Evolutionary conservation across 2,888 invertebrate genomes (phyloP), one percentile per base, ranked within the genome.

Genomic region (Tachina grossa): DNA sequence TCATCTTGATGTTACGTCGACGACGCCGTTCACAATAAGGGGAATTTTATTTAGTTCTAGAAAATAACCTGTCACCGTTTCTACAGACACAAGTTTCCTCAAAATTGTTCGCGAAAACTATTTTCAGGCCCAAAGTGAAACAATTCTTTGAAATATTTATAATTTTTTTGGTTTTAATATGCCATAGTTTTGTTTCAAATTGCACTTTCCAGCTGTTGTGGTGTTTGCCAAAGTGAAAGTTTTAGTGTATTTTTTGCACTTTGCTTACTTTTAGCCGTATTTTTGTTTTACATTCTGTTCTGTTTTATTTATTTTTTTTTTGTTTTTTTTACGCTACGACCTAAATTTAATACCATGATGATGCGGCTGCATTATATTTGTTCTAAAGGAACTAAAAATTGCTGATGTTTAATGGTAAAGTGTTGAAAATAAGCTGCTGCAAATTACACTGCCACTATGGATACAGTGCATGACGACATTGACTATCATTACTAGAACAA

Each of bases 341-440:
- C 84, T 74, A 84, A 72, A 81, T 81, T 85, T 82, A 82, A 82
- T 82, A 16, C 75, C 81, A 55, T 71, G 71, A 83, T 83, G 71
- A 68, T 82, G 78, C 69, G 82, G 82, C 75, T 82, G 79, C 78
- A 79, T 85, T 76, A 79, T 65, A 71, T 76, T 76, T 83, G 69
- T 57, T 77, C 43, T 65, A 47, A 16, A 41, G 41, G 57, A 71
- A 65, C 65, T 66, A 63, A 57, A 72, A 83, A 83, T 72, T 72
- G 77, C 66, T 83, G 65, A 77, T 77, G 65, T 83, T 83, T 77
- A 83, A 66, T 83, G 51, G 65, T 51, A 66, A 83, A 83, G 76
- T 83, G 77, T 83, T 83, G 77, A 72, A 83, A 65, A 65, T 83
- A 71, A 83, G 59, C 76, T 83, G 72, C 83, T 83, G 77, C 51